Evolutionary conservation across 2,797 vertebrate genomes (phyloP).

Genomic region (Anas bernieri): DNA sequence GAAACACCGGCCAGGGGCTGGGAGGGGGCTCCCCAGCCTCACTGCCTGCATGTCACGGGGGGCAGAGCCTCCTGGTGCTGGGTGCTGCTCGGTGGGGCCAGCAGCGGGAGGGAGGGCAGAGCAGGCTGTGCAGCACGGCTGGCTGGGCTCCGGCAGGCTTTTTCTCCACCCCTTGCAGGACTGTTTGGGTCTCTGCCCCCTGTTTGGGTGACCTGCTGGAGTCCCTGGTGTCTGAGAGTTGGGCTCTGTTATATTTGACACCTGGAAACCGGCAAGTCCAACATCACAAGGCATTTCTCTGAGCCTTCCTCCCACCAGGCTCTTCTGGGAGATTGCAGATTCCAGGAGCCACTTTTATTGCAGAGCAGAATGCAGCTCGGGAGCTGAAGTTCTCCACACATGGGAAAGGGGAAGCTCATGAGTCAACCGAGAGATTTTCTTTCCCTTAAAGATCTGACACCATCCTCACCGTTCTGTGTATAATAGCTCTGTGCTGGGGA

Average conservation of each 20-base stretch:
- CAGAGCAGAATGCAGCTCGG: neutral
- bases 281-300: neutral
- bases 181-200: neutral
- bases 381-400: neutral
- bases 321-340: neutral
- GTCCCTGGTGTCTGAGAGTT: neutral
- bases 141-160: neutral
- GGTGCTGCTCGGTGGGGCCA: neutral
- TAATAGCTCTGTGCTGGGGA: neutral
- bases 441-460: neutral
- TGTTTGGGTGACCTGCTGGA: neutral
- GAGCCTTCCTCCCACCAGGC: neutral
- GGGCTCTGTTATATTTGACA: neutral
- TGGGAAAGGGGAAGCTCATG: neutral
- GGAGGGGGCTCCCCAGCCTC: neutral
- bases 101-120: neutral
- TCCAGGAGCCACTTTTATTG: neutral
- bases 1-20: neutral
- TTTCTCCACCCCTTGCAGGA: fast-evolving
- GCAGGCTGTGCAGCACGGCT: neutral
- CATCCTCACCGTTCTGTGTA: neutral
- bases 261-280: neutral
- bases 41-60: fast-evolving
- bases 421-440: neutral
- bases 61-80: neutral